phyloP scores from a whole-genome alignment of 1,140 invertebrate species.

The Anthonomus grandis region DNA sequence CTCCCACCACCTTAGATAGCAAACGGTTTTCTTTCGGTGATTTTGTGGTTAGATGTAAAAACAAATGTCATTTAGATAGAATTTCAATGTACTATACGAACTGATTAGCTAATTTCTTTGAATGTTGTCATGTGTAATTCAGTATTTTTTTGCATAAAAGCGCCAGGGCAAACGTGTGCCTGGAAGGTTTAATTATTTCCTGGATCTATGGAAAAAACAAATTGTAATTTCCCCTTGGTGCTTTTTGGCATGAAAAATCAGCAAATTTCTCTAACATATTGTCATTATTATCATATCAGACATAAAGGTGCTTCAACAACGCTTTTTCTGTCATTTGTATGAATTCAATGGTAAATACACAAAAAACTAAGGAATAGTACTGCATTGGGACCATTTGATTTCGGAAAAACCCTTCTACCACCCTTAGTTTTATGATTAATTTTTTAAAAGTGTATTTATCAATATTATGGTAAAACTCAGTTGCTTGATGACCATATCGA shows the following conservation, averaged over 20 bases:
- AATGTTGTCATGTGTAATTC: background rate
- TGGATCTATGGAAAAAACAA: too few species aligned
- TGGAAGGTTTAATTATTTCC: too few species aligned
- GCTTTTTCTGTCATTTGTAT: background rate
- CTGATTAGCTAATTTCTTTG: slow-evolving; percentile 21
- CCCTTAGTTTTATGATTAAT: too few species aligned
- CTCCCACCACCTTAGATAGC: too few species aligned
- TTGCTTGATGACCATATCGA: too few species aligned
- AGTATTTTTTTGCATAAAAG: background rate
- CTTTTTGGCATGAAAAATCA: too few species aligned
- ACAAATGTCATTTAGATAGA: slow-evolving; percentile 6
- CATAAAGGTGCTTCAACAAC: background rate
- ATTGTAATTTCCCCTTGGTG: background rate
- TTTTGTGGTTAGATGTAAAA: slow-evolving; percentile 19
- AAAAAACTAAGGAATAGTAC: background rate
- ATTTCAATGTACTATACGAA: slow-evolving; percentile 23
- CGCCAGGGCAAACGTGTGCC: too few species aligned
- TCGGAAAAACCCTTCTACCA: background rate
- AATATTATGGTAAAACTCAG: too few species aligned
- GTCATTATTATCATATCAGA: slow-evolving; percentile 8
- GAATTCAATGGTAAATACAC: too few species aligned
- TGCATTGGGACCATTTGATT: slow-evolving; percentile 11
- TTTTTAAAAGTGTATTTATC: too few species aligned
- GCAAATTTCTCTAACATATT: too few species aligned
- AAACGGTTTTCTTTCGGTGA: slow-evolving; percentile 6